Base-by-base conservation (phyloP, 2,888 invertebrate species). In the Thera obeliscata region DNA sequence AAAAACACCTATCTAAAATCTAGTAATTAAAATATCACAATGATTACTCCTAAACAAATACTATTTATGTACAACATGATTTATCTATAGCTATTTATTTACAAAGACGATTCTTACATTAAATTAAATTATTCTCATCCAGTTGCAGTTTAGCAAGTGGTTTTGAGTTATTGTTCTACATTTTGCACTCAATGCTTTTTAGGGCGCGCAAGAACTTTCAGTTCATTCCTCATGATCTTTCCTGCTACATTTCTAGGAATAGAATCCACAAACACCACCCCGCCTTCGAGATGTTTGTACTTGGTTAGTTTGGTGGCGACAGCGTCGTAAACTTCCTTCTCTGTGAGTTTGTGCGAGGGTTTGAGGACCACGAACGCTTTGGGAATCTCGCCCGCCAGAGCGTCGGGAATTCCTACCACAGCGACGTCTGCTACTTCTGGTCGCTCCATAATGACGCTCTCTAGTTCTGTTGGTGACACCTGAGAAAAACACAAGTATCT, bases 391-490 rank as follows among this genome's bases (percentile, higher is more conserved):
- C 97, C 97, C 0, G 96, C 95, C 35, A 95, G 81, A 0, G 95
- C 90, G 79, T 97, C 95, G 0, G 96, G 95, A 33, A 96, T 91
- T 0, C 97, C 97, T 8, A 97, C 95, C 0, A 97, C 97, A 0
- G 97, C 97, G 1, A 95, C 97, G 81, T 97, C 97, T 0, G 94
- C 94, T 9, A 98, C 95, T 67, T 95, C 95, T 0, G 96, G 95
- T 72, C 95, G 94, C 81, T 96, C 95, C 84, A 96, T 93, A 54
- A 98, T 94, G 5, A 97, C 83, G 74, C 95, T 96, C 87, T 98
- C 98, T 67, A 98, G 86, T 89, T 98, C 98, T 2, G 97, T 97
- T 35, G 98, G 98, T 0, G 98, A 96, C 41, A 98, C 97, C 97
- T 97, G 90, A 22, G 41, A 9, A 52, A 52, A 52, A 33, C 33